Evolutionary conservation across 2,888 invertebrate species (phyloP), one percentile per base, ranked within the genome.

Genomic region (Archips crataeganus): DNA sequence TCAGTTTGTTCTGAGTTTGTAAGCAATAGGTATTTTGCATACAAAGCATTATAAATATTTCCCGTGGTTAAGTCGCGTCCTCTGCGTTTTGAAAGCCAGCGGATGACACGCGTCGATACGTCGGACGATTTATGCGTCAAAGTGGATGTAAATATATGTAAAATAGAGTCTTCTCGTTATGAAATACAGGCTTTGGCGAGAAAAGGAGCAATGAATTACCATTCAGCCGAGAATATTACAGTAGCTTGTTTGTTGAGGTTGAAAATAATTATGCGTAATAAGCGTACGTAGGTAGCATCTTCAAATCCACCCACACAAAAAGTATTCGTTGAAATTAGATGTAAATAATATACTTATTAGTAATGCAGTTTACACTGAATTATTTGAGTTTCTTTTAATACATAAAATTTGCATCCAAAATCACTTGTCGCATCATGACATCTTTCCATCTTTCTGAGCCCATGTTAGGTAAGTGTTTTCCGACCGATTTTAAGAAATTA

Each of bases 21-120:
- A 89, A 90, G 89, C 87, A 87, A 91, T 88, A 89, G 86, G 82
- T 86, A 87, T 90, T 94, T 94, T 92, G 93, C 94, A 94, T 94
- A 94, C 94, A 94, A 94, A 94, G 93, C 87, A 84, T 90, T 93
- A 94, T 93, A 94, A 93, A 94, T 93, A 93, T 93, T 90, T 87
- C 89, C 87, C 88, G 88, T 87, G 87, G 87, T 85, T 88, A 82
- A 87, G 87, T 86, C 85, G 82, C 84, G 82, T 83, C 84, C 84
- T 84, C 85, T 81, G 80, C 80, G 85, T 89, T 91, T 92, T 90
- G 89, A 92, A 92, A 91, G 87, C 87, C 79, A 81, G 78, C 84
- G 87, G 92, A 92, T 90, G 92, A 91, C 92, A 90, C 90, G 88
- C 87, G 87, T 88, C 88, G 89, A 90, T 88, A 87, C 86, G 87